phyloP scores from a whole-genome alignment of 1,140 invertebrate species.

The Reticulitermes speratus region DNA sequence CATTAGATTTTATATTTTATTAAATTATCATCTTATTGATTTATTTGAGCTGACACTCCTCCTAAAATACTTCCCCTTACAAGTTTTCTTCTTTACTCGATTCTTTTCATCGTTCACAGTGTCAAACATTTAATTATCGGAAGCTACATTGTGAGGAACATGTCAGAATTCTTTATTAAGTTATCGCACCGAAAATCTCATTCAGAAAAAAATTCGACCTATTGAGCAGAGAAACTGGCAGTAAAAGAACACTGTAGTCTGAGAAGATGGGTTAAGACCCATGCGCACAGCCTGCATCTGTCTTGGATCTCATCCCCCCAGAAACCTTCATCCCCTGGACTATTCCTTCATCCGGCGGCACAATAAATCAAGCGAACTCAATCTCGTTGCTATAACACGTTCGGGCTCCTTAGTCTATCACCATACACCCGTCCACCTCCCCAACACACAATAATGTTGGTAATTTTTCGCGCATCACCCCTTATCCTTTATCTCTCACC shows the following conservation, averaged over 20 bases:
- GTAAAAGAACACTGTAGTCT: background rate
- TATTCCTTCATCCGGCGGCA: background rate
- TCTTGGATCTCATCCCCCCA: background rate
- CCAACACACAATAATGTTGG: background rate
- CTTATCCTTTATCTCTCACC: background rate
- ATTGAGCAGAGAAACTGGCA: too few relatives aligned
- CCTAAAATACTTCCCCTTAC: too few relatives aligned
- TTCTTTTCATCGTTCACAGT: too few relatives aligned
- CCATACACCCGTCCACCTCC: background rate
- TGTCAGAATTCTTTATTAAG: too few relatives aligned
- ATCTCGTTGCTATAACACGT: background rate
- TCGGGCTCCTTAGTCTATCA: background rate
- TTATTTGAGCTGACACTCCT: too few relatives aligned
- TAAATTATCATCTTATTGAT: too few relatives aligned
- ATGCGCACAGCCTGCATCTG: background rate
- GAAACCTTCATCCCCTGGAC: background rate
- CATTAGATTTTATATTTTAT: too few relatives aligned
- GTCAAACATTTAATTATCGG: too few relatives aligned
- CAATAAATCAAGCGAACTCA: conserved; percentile 14
- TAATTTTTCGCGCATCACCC: conserved; percentile 1
- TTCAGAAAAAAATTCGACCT: too few relatives aligned
- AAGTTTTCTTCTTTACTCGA: too few relatives aligned
- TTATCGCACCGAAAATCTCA: too few relatives aligned
- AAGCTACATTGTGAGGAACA: too few relatives aligned
- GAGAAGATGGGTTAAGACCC: background rate